Base-by-base conservation (phyloP, 2,797 vertebrate genomes). In the Staurois parvus region DNA sequence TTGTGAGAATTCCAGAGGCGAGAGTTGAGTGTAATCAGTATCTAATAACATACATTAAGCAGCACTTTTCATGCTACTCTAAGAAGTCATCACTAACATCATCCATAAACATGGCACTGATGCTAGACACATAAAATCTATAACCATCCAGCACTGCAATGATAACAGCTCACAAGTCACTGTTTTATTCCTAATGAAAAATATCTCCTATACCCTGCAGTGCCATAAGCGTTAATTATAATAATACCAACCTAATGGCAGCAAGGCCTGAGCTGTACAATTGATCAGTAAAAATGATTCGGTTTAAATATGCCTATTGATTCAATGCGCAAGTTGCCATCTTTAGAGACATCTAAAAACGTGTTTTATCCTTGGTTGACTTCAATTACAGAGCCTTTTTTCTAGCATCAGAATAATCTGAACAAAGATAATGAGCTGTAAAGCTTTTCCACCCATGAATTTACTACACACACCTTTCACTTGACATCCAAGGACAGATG, bases 361-460 rank as follows among this genome's bases (percentile, higher is more conserved):
- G 2, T 80, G 83, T 89, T 88, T 83, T 91, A 87, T 88, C 85
- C 81, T 86, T 91, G 87, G 89, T 88, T 89, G 90, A 88, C 88
- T 91, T 89, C 90, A 88, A 91, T 92, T 91, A 92, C 0, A 7
- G 28, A 17, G 85, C 75, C 88, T 90, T 74, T 75, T 82, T 90
- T 90, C 88, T 80, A 81, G 82, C 29, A 73, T 68, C 88, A 88
- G 88, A 87, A 78, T 67, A 87, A 90, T 82, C 84, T 87, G 87
- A 86, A 86, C 85, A 88, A 86, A 89, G 84, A 88, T 89, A 90
- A 89, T 88, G 88, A 91, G 88, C 76, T 89, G 37, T 68, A 85
- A 89, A 87, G 89, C 66, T 74, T 89, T 87, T 88, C 89, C 88
- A 88, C 81, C 91, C 90, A 86, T 75, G 88, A 90, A 92, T 91